A percentile compares a stretch with the other conserved stretches of the same genome.
These are phyloP conservation scores for Drosophila setifemur DNA, from an alignment of 1,140 invertebrate species.

Conservation along the genomic window DNA sequence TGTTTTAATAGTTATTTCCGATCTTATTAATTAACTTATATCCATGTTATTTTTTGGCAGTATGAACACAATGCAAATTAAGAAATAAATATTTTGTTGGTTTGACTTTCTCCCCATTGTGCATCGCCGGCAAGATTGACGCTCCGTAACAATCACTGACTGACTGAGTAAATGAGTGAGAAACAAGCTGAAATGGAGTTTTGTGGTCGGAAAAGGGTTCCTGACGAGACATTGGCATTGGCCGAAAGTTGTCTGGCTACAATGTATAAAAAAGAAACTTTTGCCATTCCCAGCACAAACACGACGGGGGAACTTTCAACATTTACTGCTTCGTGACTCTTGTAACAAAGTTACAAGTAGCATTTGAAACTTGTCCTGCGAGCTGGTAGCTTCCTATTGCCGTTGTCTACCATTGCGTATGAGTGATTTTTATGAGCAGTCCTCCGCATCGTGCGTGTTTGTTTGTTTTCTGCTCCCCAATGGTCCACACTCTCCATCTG, in stretches of 20 bases:
- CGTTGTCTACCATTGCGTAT: conserved; percentile 55
- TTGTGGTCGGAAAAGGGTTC: not conserved
- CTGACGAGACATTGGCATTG: conserved; percentile 44
- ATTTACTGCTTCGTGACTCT: conserved; percentile 46
- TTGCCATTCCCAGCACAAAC: conserved; percentile 46
- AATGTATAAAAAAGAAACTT: conserved; percentile 49
- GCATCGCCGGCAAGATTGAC: conserved; percentile 25
- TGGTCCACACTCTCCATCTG: not conserved
- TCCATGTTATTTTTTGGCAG: no score
- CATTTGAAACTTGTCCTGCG: conserved; percentile 71
- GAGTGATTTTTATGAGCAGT: conserved; percentile 71
- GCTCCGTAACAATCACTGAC: conserved; percentile 23
- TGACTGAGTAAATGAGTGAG: conserved; percentile 43
- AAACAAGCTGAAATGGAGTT: not conserved
- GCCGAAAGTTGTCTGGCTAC: conserved; percentile 40
- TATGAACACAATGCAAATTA: no score
- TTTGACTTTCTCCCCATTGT: conserved; percentile 5
- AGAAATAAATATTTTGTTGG: not conserved
- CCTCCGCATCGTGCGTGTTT: conserved; percentile 32
- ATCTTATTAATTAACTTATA: no score
- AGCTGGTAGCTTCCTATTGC: conserved; percentile 34
- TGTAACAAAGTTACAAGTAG: conserved; percentile 75
- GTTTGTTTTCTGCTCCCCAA: conserved; percentile 23
- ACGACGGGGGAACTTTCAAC: conserved; percentile 51
- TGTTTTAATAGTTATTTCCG: no score